A percentile compares a stretch with the other conserved stretches of the same genome.
Conservation (phyloP, 2,113 vertebrate species). For the Oenanthe melanoleuca region DNA sequence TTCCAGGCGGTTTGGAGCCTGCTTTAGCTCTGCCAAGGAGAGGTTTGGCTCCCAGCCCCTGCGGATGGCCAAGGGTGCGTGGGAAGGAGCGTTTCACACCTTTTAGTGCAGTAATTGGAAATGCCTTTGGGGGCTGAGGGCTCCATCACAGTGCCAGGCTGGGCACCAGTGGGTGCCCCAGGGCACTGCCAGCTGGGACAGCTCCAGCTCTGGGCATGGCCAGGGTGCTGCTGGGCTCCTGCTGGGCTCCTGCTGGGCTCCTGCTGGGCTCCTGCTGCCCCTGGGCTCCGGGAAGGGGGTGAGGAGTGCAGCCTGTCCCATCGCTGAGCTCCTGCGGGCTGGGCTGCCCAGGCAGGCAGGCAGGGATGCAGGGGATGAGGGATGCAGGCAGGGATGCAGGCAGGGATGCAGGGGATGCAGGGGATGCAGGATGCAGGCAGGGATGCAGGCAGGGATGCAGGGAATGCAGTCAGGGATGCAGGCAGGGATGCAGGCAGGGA, state of each 20-base stretch:
- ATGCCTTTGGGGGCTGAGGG: neutral
- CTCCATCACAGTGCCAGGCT: neutral
- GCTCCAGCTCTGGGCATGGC: rapidly evolving
- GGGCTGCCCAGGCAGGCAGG: neutral
- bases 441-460: neutral
- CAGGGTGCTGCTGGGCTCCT: neutral
- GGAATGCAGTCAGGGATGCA: too few relatives aligned
- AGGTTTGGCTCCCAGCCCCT: neutral
- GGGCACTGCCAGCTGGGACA: neutral
- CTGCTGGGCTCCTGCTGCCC: neutral
- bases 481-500: neutral
- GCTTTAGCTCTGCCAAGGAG: neutral
- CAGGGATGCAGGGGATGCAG: neutral
- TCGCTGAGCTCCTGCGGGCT: neutral
- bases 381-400: neutral
- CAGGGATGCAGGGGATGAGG: neutral
- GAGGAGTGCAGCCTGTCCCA: rapidly evolving
- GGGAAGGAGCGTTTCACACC: neutral
- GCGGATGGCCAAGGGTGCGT: neutral
- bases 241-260: neutral
- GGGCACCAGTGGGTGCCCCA: rapidly evolving
- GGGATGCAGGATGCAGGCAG: too few relatives aligned
- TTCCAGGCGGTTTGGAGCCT: rapidly evolving
- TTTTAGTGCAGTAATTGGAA: neutral
- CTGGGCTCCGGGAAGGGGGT: neutral